Evolutionary conservation across 1,140 invertebrate species (phyloP).

Genomic region (Drosophila albomicans): DNA sequence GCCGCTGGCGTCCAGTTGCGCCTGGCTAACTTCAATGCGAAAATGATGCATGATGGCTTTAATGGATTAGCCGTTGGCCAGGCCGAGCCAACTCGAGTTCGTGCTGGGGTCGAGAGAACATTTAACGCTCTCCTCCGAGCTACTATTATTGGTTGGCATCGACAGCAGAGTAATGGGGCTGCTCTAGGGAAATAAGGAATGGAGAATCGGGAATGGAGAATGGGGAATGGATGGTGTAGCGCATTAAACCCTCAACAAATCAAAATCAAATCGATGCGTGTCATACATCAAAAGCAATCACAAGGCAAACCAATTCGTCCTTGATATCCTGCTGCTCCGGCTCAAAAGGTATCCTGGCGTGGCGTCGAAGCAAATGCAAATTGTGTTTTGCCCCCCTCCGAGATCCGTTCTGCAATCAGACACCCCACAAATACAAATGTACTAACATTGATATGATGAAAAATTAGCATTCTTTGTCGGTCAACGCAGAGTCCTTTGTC

Average conservation of each 20-base stretch:
- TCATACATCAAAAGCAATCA: conserved; percentile 65
- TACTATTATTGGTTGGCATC: background rate
- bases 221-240: conserved; percentile 2
- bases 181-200: background rate
- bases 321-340: conserved; percentile 1
- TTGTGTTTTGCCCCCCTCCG: background rate
- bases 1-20: conserved; percentile 31
- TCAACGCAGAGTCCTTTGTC: conserved; percentile 1
- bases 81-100: background rate
- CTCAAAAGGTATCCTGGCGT: background rate
- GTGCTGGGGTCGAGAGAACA: background rate
- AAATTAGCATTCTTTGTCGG: conserved; percentile 13
- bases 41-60: conserved; percentile 56
- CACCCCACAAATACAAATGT: conserved; percentile 15
- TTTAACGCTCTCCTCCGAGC: conserved; percentile 4
- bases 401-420: conserved; percentile 9
- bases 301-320: conserved; percentile 4
- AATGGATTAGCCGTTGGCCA: conserved; percentile 57
- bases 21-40: conserved; percentile 28
- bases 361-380: conserved; percentile 61
- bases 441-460: background rate
- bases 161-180: conserved; percentile 15
- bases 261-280: conserved; percentile 15
- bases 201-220: too few species aligned
- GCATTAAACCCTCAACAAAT: conserved; percentile 22